Conservation (phyloP, 2,888 invertebrate genomes). For the Dicyrtoma fusca region DNA sequence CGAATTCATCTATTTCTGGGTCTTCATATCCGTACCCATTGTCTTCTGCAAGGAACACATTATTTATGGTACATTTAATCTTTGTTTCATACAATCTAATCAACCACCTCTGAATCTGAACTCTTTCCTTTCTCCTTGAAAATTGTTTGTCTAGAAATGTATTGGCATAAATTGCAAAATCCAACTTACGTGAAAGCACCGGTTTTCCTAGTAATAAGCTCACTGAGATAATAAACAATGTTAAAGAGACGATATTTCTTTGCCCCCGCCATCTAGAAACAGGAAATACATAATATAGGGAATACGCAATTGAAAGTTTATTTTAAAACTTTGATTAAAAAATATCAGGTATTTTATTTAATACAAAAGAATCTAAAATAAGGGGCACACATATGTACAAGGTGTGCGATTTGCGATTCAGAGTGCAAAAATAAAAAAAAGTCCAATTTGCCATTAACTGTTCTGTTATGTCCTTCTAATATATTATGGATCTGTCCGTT, state of each 20-base stretch:
- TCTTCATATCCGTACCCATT: constrained; percentile 53
- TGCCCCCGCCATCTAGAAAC: constrained; percentile 39
- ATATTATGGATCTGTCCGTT: too few species aligned
- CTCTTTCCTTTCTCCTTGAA: too few species aligned
- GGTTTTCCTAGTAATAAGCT: constrained; percentile 32
- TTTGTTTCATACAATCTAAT: neutral
- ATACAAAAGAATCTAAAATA: too few species aligned
- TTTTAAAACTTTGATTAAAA: too few species aligned
- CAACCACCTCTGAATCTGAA: neutral
- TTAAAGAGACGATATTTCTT: constrained; percentile 33
- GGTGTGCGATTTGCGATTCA: too few species aligned
- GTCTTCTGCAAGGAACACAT: constrained; percentile 26
- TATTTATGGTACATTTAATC: neutral
- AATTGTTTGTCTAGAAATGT: neutral
- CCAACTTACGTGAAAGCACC: constrained; percentile 38
- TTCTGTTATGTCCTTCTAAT: too few species aligned
- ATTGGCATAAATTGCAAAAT: neutral
- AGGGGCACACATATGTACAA: too few species aligned
- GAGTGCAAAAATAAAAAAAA: too few species aligned
- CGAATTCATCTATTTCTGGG: constrained; percentile 55
- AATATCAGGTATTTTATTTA: too few species aligned
- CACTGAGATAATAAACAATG: constrained; percentile 34
- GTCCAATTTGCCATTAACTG: too few species aligned
- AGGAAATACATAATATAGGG: neutral
- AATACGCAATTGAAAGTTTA: too few species aligned